Evolutionary conservation across 2,888 invertebrate species (phyloP), one percentile per base, ranked within the genome.

Genomic region (Scaptomyza flava): DNA sequence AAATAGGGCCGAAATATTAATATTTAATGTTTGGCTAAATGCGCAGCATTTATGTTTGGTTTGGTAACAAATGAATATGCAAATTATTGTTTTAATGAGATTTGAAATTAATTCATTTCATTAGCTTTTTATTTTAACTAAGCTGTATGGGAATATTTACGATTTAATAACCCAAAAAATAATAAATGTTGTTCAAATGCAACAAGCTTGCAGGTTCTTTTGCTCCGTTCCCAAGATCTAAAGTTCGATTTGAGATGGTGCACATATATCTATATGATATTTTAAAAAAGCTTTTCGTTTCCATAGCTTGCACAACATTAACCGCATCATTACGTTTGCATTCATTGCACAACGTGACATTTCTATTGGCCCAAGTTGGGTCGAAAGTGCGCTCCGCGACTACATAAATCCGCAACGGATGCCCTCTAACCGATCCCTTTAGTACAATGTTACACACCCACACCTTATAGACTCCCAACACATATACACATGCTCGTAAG

Each of bases 291-390:
- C 14, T 20, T 50, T 38, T 42, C 46, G 30, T 54, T 57, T 50
- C 57, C 47, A 57, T 27, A 56, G 66, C 76, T 64, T 66, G 63
- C 68, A 65, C 50, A 56, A 47, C 69, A 85, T 81, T 81, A 81
- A 72, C 67, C 87, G 78, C 87, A 75, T 81, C 87, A 87, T 82
- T 81, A 84, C 82, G 82, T 79, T 78, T 82, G 62, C 85, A 84
- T 87, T 87, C 85, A 87, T 81, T 81, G 79, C 75, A 57, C 76
- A 76, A 82, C 87, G 85, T 87, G 85, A 82, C 87, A 81, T 87
- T 87, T 82, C 81, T 84, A 82, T 82, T 84, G 87, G 82, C 76
- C 71, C 73, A 56, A 57, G 82, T 61, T 54, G 69, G 82, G 85
- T 70, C 73, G 64, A 79, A 75, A 70, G 78, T 72, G 67, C 51